These are phyloP conservation scores for Pampus argenteus DNA, from an alignment of 2,797 vertebrate genomes.

Conservation along the genomic window DNA sequence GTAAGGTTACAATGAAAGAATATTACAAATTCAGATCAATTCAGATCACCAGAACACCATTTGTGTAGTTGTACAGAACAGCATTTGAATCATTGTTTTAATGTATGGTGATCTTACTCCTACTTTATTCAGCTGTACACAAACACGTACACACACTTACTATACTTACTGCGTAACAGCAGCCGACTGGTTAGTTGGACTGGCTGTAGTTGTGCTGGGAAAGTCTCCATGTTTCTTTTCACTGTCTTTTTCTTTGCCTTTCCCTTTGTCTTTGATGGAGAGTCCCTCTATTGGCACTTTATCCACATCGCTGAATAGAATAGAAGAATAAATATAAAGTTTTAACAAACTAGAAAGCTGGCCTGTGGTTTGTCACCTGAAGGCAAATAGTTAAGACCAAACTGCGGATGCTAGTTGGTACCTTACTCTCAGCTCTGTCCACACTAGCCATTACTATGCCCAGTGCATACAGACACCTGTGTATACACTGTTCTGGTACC, in stretches of 20 bases:
- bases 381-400: constrained; percentile 1
- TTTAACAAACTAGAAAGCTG: constrained; percentile 1
- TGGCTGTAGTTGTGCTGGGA: constrained; percentile 51
- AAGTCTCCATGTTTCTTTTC: constrained; percentile 60
- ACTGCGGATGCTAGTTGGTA: constrained; percentile 17
- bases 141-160: constrained; percentile 3
- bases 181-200: constrained; percentile 57
- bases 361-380: background rate
- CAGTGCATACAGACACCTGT: background rate
- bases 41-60: background rate
- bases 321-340: constrained; percentile 13
- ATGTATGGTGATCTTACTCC: background rate
- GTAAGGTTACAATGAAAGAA: constrained; percentile 29
- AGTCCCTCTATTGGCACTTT: constrained; percentile 66
- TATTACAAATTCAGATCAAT: background rate
- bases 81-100: constrained; percentile 6
- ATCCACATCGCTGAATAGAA: constrained; percentile 68
- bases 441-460: background rate
- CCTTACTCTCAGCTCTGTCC: constrained; percentile 19
- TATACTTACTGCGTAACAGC: constrained; percentile 73
- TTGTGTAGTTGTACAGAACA: no score
- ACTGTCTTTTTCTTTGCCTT: constrained; percentile 50
- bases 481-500: constrained; percentile 11
- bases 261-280: constrained; percentile 64
- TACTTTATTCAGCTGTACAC: constrained; percentile 4